These are phyloP conservation scores for Enteromius fasciolatus DNA, from an alignment of 2,797 vertebrate genomes.

Conservation along the genomic window DNA sequence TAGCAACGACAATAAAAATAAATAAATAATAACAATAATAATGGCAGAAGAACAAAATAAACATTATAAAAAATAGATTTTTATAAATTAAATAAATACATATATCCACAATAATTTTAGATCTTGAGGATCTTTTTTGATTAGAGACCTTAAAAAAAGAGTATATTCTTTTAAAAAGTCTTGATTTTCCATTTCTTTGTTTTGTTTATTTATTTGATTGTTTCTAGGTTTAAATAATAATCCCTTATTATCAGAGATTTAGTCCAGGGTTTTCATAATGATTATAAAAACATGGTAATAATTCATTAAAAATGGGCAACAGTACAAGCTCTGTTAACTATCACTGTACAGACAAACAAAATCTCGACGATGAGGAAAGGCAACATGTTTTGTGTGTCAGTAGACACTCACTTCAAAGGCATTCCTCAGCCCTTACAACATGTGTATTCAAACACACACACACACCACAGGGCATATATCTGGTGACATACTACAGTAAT, in stretches of 20 bases:
- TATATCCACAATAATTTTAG: not conserved
- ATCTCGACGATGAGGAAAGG: conserved; percentile 49
- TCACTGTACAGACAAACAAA: conserved; percentile 61
- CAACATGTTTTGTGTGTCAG: conserved; percentile 34
- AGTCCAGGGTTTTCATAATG: not conserved
- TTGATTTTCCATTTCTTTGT: not conserved
- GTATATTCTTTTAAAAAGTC: not conserved
- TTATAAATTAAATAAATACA: not conserved
- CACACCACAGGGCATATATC: conserved; percentile 29
- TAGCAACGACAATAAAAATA: not conserved
- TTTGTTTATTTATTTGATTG: not conserved
- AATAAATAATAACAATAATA: not conserved
- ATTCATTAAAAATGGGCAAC: not conserved
- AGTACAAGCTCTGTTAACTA: conserved; percentile 1
- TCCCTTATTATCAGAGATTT: not conserved
- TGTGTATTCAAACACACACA: conserved; percentile 38
- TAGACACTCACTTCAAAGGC: conserved; percentile 74
- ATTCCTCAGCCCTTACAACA: conserved; percentile 74
- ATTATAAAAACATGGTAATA: conserved; percentile 21
- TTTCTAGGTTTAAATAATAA: not conserved
- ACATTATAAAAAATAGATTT: not conserved
- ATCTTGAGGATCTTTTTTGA: not conserved
- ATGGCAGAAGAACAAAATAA: not conserved
- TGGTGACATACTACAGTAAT: conserved; percentile 49
- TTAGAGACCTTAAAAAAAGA: not conserved